Evolutionary conservation across 2,797 vertebrate species (phyloP), one percentile per base, ranked within the genome.

Genomic region (Anableps anableps): DNA sequence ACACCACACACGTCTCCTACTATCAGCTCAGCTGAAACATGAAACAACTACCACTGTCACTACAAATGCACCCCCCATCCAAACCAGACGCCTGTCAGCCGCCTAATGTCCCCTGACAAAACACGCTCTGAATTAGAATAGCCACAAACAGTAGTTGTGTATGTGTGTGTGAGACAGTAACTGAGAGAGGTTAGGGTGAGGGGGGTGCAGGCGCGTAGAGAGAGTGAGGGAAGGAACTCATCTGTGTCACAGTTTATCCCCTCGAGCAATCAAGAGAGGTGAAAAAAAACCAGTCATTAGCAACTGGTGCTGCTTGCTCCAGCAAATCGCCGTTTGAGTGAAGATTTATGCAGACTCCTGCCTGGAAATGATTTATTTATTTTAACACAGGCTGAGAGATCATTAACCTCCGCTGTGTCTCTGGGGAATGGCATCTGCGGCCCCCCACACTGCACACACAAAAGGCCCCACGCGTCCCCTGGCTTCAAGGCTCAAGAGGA

Each of bases 291-390:
- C 93, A 95, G 94, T 96, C 95, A 96, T 96, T 96, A 96, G 96
- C 96, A 96, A 96, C 96, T 95, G 95, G 96, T 97, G 95, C 93
- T 91, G 92, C 90, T 94, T 91, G 91, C 92, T 94, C 90, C 93
- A 90, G 91, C 94, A 95, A 95, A 95, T 95, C 89, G 89, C 90
- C 85, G 81, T 93, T 93, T 91, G 92, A 94, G 91, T 83, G 79
- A 89, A 95, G 96, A 97, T 96, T 96, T 96, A 96, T 96, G 92
- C 94, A 89, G 90, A 90, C 89, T 94, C 89, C 94, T 93, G 89
- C 93, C 94, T 95, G 94, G 94, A 95, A 95, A 95, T 96, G 95
- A 96, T 97, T 96, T 96, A 96, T 97, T 96, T 96, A 97, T 97
- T 96, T 94, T 92, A 96, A 94, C 93, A 93, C 91, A 87, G 94